Base-by-base conservation (phyloP, 2,113 vertebrate species). In the Cyprinodon brontotheroides region DNA sequence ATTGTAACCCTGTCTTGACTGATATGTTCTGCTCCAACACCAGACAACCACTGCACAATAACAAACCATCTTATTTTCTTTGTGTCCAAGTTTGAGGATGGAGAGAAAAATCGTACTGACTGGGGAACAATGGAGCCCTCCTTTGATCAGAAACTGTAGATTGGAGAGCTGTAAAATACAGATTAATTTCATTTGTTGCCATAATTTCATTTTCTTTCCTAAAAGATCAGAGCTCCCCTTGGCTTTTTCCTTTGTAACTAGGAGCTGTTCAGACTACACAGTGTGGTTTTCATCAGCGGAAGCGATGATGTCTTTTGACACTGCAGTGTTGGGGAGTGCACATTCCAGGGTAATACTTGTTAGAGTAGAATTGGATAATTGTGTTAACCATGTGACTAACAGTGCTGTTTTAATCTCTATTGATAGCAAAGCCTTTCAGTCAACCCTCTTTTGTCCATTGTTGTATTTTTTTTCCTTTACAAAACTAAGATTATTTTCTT, bases 21-120 rank as follows among this genome's bases (percentile, higher is more conserved):
- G 85, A 89, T 84, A 75, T 80, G 75, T 85, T 67, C 83, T 72
- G 70, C 70, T 60, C 76, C 65, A 63, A 83, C 78, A 80, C 84
- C 78, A 84, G 87, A 81, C 83, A 86, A 78, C 38, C 70, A 81
- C 81, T 10, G 36, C 81, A 83, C 84, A 84, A 87, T 86, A 73
- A 82, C 11, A 50, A 68, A 20, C 62, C 73, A 9, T 81, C 83
- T 85, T 38, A 63, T 80, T 82, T 83, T 77, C 72, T 75, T 29
- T 72, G 79, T 81, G 80, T 80, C 85, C 75, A 67, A 40, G 72
- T 86, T 70, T 70, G 83, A 75, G 41, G 38, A 73, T 63, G 67
- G 29, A 2, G 45, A 75, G 74, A 61, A 73, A 74, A 59, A 68
- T 70, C 22, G 43, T 70, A 66, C 75, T 73, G 76, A 68, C 75